Evolutionary conservation across 2,113 vertebrate genomes (phyloP).

Genomic region (Nematolebias whitei): DNA sequence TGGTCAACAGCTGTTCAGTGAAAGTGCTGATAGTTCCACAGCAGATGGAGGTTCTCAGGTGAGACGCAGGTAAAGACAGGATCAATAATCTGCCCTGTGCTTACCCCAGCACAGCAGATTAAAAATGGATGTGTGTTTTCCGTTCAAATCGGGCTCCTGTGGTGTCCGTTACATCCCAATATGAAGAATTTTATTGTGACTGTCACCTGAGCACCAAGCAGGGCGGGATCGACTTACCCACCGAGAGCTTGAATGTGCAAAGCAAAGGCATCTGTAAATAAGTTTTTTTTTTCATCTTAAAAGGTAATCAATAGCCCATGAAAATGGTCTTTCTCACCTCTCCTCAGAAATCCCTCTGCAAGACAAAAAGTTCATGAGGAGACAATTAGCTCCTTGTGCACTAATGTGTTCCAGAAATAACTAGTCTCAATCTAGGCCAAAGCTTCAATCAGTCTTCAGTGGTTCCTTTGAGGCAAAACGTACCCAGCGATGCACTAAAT

Average conservation of each 20-base stretch:
- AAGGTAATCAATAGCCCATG: not conserved
- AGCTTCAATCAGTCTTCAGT: slow-evolving; percentile 63
- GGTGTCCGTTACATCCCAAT: slow-evolving; percentile 38
- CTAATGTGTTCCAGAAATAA: slow-evolving; percentile 76
- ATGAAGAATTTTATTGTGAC: slow-evolving; percentile 56
- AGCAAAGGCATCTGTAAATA: too few relatives aligned
- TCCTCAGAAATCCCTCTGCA: slow-evolving; percentile 38
- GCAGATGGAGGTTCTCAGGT: slow-evolving; percentile 29
- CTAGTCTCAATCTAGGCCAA: slow-evolving; percentile 71
- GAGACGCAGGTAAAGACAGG: slow-evolving; percentile 34
- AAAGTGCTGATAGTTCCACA: not conserved
- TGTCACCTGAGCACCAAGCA: slow-evolving; percentile 50
- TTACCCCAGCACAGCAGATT: slow-evolving; percentile 35
- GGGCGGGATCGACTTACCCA: slow-evolving; percentile 58
- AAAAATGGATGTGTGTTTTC: slow-evolving; percentile 67
- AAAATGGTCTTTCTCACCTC: too few relatives aligned
- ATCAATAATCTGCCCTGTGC: slow-evolving; percentile 4
- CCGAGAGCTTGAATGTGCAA: not conserved
- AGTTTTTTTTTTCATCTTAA: not conserved
- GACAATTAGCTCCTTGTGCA: slow-evolving; percentile 70
- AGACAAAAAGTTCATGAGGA: slow-evolving; percentile 70
- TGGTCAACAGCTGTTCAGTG: not conserved
- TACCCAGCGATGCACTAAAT: slow-evolving; percentile 36
- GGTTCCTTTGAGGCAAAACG: slow-evolving; percentile 59
- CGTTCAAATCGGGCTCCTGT: slow-evolving; percentile 38